Percentiles rank a stretch among this genome's conserved stretches.
phyloP scores from a whole-genome alignment of 2,113 vertebrate species.

The Laticauda colubrina region DNA sequence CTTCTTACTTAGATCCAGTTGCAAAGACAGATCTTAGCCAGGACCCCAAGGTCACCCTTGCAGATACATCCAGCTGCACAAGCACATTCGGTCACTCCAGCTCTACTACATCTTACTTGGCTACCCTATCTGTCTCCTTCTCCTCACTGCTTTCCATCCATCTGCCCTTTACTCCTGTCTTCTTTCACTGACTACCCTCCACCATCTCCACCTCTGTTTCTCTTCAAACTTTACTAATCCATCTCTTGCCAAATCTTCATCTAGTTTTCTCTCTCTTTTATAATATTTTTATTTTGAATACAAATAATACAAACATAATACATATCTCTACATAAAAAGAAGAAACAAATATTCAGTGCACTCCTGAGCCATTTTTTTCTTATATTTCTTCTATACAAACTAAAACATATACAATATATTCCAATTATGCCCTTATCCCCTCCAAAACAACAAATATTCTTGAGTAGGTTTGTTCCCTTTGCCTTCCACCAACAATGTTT shows the following conservation, averaged over 20 bases:
- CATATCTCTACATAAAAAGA: too few relatives aligned
- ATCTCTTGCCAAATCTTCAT: not conserved
- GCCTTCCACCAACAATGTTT: too few relatives aligned
- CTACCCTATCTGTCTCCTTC: not conserved
- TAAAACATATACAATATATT: too few relatives aligned
- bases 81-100: not conserved
- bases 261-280: not conserved
- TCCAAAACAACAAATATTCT: too few relatives aligned
- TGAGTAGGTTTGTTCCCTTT: not conserved
- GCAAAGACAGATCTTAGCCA: not conserved
- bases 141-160: not conserved
- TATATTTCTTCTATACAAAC: too few relatives aligned
- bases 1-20: not conserved
- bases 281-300: too few relatives aligned
- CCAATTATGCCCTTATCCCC: too few relatives aligned
- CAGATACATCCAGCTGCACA: too few relatives aligned
- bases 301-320: too few relatives aligned
- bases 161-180: not conserved
- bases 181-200: not conserved
- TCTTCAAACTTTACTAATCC: not conserved
- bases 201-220: not conserved
- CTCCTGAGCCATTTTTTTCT: too few relatives aligned
- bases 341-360: too few relatives aligned
- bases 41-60: too few relatives aligned
- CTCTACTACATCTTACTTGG: not conserved